phyloP scores from a whole-genome alignment of 1,140 invertebrate species.

The Solen grandis region DNA sequence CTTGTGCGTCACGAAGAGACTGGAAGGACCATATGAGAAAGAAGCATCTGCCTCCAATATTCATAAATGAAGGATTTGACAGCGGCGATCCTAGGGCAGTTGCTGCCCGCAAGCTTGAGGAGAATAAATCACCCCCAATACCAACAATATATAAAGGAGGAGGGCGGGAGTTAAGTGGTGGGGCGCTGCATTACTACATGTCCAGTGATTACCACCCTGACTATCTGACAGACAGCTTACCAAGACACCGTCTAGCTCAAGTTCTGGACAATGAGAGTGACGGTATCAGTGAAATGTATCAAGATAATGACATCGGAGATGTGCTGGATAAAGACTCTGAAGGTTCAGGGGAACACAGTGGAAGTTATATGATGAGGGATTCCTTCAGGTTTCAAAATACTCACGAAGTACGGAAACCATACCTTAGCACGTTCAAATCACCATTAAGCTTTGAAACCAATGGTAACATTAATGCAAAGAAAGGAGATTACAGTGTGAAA shows the following conservation, averaged over 20 bases:
- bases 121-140: not conserved
- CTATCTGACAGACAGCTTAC: constrained; percentile 52
- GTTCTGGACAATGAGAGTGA: constrained; percentile 59
- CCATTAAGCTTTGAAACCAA: no score
- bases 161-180: not conserved
- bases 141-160: not conserved
- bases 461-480: not conserved
- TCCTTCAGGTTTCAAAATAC: no score
- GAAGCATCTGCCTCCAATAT: constrained; percentile 66
- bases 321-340: constrained; percentile 51
- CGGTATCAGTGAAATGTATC: constrained; percentile 51
- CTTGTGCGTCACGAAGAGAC: constrained; percentile 45
- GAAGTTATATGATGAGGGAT: no score
- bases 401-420: no score
- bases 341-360: no score
- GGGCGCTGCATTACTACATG: constrained; percentile 59
- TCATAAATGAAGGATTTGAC: constrained; percentile 63
- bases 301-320: constrained; percentile 58
- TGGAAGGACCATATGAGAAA: constrained; percentile 67
- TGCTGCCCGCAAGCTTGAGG: no score
- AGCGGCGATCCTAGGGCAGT: constrained; percentile 6
- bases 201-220: constrained; percentile 63
- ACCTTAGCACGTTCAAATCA: no score
- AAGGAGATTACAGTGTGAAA: not conserved
- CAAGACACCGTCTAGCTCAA: constrained; percentile 9